phyloP scores from a whole-genome alignment of 2,113 vertebrate genomes.

The Microcebus jonahi region DNA sequence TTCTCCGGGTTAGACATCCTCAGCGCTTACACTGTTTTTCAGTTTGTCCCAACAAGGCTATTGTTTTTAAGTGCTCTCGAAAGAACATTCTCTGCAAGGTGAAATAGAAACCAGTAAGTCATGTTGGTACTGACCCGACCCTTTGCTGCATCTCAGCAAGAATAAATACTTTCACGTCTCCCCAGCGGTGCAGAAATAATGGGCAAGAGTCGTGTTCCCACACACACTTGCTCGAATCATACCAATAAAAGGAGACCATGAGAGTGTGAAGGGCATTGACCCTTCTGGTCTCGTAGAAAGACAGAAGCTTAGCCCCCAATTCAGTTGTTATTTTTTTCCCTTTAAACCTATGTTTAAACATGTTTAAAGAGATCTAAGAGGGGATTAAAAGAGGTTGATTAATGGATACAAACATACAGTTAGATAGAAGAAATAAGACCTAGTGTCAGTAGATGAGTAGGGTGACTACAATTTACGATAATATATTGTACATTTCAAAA shows the following conservation, averaged over 20 bases:
- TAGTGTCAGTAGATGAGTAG: background rate
- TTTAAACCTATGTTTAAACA: background rate
- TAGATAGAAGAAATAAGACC: background rate
- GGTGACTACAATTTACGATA: background rate
- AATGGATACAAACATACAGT: background rate
- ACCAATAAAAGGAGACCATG: background rate
- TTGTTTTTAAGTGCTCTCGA: constrained; percentile 17
- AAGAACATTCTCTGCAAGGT: constrained; percentile 43
- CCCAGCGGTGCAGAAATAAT: constrained; percentile 47
- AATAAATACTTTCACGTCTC: constrained; percentile 31
- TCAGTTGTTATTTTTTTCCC: background rate
- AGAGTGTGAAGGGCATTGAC: background rate
- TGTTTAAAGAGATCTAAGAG: background rate
- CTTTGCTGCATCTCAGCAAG: background rate
- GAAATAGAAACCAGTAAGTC: constrained; percentile 25
- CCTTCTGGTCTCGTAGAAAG: constrained; percentile 13
- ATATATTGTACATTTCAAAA: background rate
- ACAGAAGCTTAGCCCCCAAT: background rate
- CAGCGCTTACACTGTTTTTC: background rate
- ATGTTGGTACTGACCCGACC: background rate
- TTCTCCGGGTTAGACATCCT: background rate
- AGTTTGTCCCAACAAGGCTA: background rate
- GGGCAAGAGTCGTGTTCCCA: background rate
- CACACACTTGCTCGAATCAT: background rate
- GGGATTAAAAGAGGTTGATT: background rate